phyloP scores from a whole-genome alignment of 2,797 vertebrate genomes.

The Dallia pectoralis region DNA sequence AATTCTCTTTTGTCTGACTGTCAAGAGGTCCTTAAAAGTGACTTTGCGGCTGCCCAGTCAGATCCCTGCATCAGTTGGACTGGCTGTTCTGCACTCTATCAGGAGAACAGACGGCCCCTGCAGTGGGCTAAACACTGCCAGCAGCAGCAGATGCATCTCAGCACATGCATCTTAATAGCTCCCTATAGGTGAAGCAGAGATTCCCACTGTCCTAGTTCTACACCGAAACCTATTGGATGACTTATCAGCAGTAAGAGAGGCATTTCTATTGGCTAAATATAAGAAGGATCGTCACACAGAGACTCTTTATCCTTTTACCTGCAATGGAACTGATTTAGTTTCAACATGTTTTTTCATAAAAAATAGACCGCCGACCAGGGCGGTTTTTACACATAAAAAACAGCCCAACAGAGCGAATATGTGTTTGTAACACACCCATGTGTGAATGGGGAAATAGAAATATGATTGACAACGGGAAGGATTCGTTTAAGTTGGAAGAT shows the following conservation, averaged over 20 bases:
- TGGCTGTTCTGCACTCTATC: neutral
- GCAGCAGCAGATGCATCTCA: constrained; percentile 1
- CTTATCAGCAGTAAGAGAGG: neutral
- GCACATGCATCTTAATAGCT: neutral
- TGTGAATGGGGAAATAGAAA: neutral
- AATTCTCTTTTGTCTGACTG: neutral
- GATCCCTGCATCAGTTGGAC: neutral
- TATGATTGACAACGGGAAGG: neutral
- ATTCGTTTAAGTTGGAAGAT: neutral
- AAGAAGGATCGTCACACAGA: neutral
- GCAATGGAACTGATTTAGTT: neutral
- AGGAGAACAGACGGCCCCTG: neutral
- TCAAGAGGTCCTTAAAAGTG: neutral
- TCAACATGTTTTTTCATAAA: neutral
- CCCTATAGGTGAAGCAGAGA: neutral
- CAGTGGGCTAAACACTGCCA: neutral
- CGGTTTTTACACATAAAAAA: constrained; percentile 33
- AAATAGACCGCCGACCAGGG: neutral
- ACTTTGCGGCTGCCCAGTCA: neutral
- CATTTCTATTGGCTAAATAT: neutral
- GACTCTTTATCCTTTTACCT: neutral
- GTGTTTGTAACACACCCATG: neutral
- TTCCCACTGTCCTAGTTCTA: neutral
- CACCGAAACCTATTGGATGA: neutral
- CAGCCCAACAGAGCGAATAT: constrained; percentile 30